Evolutionary conservation across 2,888 invertebrate species (phyloP).

Genomic region (Hemaris fuciformis): DNA sequence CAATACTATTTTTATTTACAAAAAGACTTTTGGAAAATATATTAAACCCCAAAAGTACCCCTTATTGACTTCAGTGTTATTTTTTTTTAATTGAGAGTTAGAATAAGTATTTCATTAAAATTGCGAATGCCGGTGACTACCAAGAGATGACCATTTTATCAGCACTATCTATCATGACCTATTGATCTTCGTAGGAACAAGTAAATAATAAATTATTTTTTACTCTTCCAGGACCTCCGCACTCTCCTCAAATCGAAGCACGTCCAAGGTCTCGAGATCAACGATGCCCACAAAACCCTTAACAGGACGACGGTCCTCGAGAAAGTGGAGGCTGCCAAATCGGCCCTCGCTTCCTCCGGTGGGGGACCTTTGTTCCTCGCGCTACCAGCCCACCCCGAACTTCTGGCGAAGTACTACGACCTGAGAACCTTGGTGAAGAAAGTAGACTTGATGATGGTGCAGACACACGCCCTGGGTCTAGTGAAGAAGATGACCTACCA

Average conservation of each 20-base stretch:
- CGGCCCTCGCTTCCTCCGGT: conserved; percentile 69
- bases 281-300: conserved; percentile 77
- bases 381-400: conserved; percentile 84
- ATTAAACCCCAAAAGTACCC: too few relatives aligned
- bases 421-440: conserved; percentile 84
- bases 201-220: not conserved
- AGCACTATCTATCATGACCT: too few relatives aligned
- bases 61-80: too few relatives aligned
- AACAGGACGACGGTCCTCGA: conserved; percentile 76
- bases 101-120: too few relatives aligned
- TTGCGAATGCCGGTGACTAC: too few relatives aligned
- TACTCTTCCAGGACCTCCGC: conserved; percentile 72
- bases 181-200: not conserved
- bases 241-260: conserved; percentile 79
- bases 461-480: conserved; percentile 84
- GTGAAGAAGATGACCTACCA: conserved; percentile 87
- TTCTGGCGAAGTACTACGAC: conserved; percentile 87
- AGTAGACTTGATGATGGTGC: conserved; percentile 84
- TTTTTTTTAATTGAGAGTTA: too few relatives aligned
- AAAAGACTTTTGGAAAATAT: too few relatives aligned
- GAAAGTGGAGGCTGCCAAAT: conserved; percentile 65
- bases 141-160: too few relatives aligned
- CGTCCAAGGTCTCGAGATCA: conserved; percentile 81
- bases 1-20: too few relatives aligned
- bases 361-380: conserved; percentile 81